phyloP scores from a whole-genome alignment of 2,888 invertebrate genomes.

The Erebia ligea region DNA sequence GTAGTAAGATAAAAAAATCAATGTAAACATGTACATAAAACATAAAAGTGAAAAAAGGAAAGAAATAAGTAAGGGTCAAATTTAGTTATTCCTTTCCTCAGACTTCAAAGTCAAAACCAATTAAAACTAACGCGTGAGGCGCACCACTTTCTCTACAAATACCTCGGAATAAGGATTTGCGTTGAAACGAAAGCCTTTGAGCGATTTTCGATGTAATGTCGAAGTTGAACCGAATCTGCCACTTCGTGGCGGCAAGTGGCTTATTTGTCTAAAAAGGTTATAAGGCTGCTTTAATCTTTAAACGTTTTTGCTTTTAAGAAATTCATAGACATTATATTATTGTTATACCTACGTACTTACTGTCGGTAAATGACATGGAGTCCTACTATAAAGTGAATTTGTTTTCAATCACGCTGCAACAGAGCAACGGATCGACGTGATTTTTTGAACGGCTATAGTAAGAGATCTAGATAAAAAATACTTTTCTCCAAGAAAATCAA shows the following conservation, averaged over 20 bases:
- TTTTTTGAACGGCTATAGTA: too few relatives aligned
- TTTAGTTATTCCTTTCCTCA: not conserved
- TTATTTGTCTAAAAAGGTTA: slow-evolving; percentile 17
- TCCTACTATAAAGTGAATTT: too few relatives aligned
- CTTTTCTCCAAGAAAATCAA: too few relatives aligned
- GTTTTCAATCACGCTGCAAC: too few relatives aligned
- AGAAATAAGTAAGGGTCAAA: not conserved
- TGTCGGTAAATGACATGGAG: not conserved
- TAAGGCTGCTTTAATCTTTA: not conserved
- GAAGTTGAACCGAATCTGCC: slow-evolving; percentile 23
- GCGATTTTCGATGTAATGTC: slow-evolving; percentile 34
- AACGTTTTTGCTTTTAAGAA: slow-evolving; percentile 4
- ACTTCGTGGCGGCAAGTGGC: slow-evolving; percentile 27
- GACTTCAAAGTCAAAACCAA: slow-evolving; percentile 4
- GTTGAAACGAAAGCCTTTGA: slow-evolving; percentile 37
- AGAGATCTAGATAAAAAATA: too few relatives aligned
- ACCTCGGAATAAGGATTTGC: slow-evolving; percentile 27
- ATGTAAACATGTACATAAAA: not conserved
- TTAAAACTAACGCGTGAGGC: slow-evolving; percentile 18
- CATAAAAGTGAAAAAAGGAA: not conserved
- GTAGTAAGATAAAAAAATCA: not conserved
- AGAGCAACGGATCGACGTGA: too few relatives aligned
- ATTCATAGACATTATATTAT: not conserved
- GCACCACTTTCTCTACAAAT: slow-evolving; percentile 15
- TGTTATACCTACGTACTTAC: not conserved